Evolutionary conservation across 2,113 vertebrate species (phyloP), one percentile per base, ranked within the genome.

Genomic region (Paramisgurnus dabryanus): DNA sequence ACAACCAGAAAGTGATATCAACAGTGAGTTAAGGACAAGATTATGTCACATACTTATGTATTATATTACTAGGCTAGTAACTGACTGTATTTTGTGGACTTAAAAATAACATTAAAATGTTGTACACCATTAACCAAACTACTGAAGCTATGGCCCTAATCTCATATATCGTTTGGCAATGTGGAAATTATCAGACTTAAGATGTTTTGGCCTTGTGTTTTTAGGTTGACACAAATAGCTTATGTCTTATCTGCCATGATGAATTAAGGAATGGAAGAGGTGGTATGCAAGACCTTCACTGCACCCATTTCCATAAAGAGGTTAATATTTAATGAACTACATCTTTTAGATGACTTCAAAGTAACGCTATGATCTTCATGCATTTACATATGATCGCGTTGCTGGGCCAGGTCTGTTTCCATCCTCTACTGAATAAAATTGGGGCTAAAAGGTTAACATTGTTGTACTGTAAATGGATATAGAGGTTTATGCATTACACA

Each of bases 231-330:
- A 67, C 84, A 3, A 84, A 90, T 40, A 88, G 86, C 55, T 6
- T 76, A 7, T 87, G 88, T 84, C 84, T 89, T 57, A 88, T 93
- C 79, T 93, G 90, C 87, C 85, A 87, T 34, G 88, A 92, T 53
- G 87, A 89, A 17, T 73, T 91, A 77, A 3, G 76, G 43, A 87
- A 77, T 57, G 85, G 18, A 4, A 84, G 86, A 39, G 84, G 75
- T 4, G 86, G 78, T 9, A 72, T 81, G 64, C 86, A 85, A 50
- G 87, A 94, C 81, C 82, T 90, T 79, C 82, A 86, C 43, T 93
- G 89, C 41, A 66, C 82, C 18, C 89, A 93, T 43, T 91, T 92
- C 87, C 91, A 93, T 80, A 91, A 90, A 89, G 86, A 94, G 85
- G 89, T 90, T 83, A 90, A 22, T 17, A 60, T 4, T 39, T 58